phyloP scores from a whole-genome alignment of 2,888 invertebrate species.

The Hydropsyche betteni region DNA sequence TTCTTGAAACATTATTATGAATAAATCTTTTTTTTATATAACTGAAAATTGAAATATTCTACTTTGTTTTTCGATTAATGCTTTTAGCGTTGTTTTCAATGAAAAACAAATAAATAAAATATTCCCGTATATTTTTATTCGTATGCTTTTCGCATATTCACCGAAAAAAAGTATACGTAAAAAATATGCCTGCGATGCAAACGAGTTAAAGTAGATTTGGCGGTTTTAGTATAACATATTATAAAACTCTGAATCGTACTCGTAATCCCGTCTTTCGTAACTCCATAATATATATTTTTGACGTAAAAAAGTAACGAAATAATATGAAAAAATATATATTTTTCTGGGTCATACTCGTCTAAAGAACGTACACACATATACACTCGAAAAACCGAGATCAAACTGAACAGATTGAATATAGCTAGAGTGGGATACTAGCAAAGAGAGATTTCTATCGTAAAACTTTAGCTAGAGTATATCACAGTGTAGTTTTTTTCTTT shows the following conservation, averaged over 20 bases:
- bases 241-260: background rate
- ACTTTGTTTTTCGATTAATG: too few relatives aligned
- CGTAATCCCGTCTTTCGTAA: constrained; percentile 8
- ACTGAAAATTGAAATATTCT: too few relatives aligned
- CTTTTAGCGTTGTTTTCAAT: too few relatives aligned
- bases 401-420: constrained; percentile 28
- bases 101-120: too few relatives aligned
- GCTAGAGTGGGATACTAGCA: background rate
- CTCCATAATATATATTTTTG: constrained; percentile 22
- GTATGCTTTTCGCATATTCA: too few relatives aligned
- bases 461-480: constrained; percentile 2
- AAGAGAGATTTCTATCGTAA: constrained; percentile 21
- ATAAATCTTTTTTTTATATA: too few relatives aligned
- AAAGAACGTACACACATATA: constrained; percentile 2
- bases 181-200: too few relatives aligned
- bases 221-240: too few relatives aligned
- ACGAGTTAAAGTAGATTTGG: too few relatives aligned
- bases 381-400: constrained; percentile 9
- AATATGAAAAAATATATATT: constrained; percentile 13
- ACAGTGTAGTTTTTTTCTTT: constrained; percentile 8
- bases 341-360: constrained; percentile 28
- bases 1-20: too few relatives aligned
- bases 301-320: constrained; percentile 2
- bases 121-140: too few relatives aligned
- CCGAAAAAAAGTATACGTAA: too few relatives aligned